phyloP scores from a whole-genome alignment of 1,140 invertebrate species.

The Octopus sinensis region DNA sequence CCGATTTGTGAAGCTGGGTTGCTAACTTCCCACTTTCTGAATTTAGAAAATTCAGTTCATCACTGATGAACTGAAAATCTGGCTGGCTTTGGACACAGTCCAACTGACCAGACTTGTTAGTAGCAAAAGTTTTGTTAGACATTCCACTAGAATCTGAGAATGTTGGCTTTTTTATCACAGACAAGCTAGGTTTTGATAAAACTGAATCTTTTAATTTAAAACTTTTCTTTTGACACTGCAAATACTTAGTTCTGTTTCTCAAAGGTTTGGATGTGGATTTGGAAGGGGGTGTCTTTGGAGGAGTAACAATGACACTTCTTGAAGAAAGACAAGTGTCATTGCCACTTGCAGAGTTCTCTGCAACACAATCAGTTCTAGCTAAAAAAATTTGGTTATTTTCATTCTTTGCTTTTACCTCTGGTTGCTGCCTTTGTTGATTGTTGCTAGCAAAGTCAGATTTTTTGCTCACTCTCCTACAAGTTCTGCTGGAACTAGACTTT shows the following conservation, averaged over 20 bases:
- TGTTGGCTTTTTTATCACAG: background rate
- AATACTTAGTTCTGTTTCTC: background rate
- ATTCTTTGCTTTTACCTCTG: too few species aligned
- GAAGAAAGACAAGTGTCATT: too few species aligned
- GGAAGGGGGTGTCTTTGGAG: background rate
- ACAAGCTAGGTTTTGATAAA: too few species aligned
- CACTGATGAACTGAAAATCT: constrained; percentile 20
- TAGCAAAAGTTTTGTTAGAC: background rate
- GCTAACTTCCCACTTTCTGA: constrained; percentile 25
- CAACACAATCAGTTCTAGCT: too few species aligned
- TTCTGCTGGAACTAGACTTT: too few species aligned
- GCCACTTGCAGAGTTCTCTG: too few species aligned
- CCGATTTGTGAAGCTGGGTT: constrained; percentile 25
- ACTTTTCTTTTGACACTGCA: background rate
- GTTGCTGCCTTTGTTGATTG: too few species aligned
- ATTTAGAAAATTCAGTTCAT: constrained; percentile 25
- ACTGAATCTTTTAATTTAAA: too few species aligned
- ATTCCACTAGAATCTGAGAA: background rate
- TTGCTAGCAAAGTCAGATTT: too few species aligned
- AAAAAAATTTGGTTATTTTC: too few species aligned
- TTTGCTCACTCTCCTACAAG: too few species aligned
- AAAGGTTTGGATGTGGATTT: background rate
- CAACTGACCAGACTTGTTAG: background rate
- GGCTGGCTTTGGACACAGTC: background rate
- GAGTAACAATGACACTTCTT: background rate